Base-by-base conservation (phyloP, 1,140 invertebrate species). In the Lordiphosa stackelbergi region DNA sequence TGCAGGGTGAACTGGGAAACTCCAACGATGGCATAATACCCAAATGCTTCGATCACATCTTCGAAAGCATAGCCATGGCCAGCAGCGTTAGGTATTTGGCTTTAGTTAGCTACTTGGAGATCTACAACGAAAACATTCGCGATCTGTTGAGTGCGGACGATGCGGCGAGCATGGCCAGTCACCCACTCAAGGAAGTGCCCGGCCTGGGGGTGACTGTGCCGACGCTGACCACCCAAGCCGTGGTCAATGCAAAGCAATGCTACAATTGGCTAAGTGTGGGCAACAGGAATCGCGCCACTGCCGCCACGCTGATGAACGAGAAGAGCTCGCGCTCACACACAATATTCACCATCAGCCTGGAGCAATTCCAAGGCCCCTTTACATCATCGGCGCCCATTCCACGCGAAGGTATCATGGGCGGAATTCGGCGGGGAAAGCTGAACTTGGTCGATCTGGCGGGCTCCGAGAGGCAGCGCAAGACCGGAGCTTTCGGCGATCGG, bases 241-340 rank as follows among this genome's bases (percentile, higher is more conserved):
- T 90, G 1, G 86, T 89, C 6, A 89, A 88, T 68, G 90, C 93
- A 4, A 85, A 89, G 4, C 94, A 96, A 87, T 95, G 96, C 63
- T 93, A 95, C 73, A 90, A 92, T 41, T 89, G 95, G 6, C 92
- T 96, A 90, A 90, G 89, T 41, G 87, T 91, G 3, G 95, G 95
- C 0, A 94, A 95, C 71, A 90, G 92, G 73, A 96, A 96, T 85
- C 89, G 95, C 28, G 92, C 93, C 10, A 93, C 95, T 36, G 95
- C 94, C 1, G 91, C 95, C 1, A 98, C 97, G 2, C 93, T 97
- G 71, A 98, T 98, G 97, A 98, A 98, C 87, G 93, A 94, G 0
- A 94, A 95, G 56, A 96, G 95, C 24, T 96, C 94, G 0, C 90
- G 97, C 38, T 92, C 91, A 36, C 96, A 98, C 87, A 96, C 95